Conservation (phyloP, 2,888 invertebrate genomes). For the Apamea monoglypha region DNA sequence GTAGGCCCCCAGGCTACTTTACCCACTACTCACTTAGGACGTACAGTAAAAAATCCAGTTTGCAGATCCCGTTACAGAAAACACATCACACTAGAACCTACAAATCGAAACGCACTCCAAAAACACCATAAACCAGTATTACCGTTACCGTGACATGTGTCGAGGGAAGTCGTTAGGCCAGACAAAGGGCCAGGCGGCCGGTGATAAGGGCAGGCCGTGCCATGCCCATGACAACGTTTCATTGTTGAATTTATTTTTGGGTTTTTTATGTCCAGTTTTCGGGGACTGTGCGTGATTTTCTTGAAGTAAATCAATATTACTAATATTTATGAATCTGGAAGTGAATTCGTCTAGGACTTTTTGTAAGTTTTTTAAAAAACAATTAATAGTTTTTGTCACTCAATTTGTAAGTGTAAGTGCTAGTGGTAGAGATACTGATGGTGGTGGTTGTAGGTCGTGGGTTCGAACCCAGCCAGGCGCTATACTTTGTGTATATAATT, state of each 20-base stretch:
- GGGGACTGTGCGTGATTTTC: not conserved
- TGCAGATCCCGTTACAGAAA: not conserved
- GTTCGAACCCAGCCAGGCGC: no score
- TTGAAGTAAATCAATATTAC: not conserved
- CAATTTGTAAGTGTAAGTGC: not conserved
- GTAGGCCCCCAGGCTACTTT: no score
- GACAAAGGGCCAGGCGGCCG: conserved; percentile 27
- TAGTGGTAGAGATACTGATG: no score
- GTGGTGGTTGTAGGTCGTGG: no score
- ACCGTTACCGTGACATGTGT: conserved; percentile 55
- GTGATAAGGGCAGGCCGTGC: conserved; percentile 44
- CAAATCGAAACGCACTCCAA: conserved; percentile 33
- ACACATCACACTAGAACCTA: not conserved
- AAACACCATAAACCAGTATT: conserved; percentile 49
- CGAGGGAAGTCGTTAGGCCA: conserved; percentile 52
- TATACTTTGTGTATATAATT: no score
- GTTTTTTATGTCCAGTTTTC: not conserved
- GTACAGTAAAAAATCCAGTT: not conserved
- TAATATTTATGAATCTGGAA: not conserved
- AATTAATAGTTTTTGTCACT: not conserved
- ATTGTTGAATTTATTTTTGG: conserved; percentile 33
- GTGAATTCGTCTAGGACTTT: not conserved
- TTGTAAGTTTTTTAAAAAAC: not conserved
- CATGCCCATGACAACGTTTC: not conserved
- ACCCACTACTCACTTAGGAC: no score